Evolutionary conservation across 2,797 vertebrate species (phyloP).

Genomic region (Esox masquinongy): DNA sequence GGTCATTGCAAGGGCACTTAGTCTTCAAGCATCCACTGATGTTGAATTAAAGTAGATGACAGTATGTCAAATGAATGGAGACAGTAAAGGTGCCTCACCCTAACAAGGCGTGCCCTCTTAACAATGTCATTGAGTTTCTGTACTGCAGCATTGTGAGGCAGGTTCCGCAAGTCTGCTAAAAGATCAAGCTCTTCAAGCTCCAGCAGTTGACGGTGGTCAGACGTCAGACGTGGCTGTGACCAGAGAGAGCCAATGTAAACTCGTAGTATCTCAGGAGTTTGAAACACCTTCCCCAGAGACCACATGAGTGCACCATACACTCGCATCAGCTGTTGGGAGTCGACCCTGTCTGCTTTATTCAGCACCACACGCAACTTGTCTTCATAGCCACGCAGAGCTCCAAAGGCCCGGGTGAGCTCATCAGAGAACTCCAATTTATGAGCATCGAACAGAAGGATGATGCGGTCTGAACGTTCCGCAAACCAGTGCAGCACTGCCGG

Average conservation of each 20-base stretch:
- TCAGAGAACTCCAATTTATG: constrained; percentile 88
- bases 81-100: constrained; percentile 71
- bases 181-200: constrained; percentile 89
- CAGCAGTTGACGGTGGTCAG: constrained; percentile 84
- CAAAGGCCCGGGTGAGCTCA: constrained; percentile 86
- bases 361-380: constrained; percentile 88
- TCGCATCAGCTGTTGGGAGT: constrained; percentile 86
- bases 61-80: neutral
- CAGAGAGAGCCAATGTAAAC: constrained; percentile 93
- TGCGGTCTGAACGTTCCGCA: constrained; percentile 53
- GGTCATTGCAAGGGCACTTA: neutral
- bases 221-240: constrained; percentile 82
- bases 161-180: constrained; percentile 85
- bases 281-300: constrained; percentile 82
- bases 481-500: constrained; percentile 51
- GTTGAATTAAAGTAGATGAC: neutral
- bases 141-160: constrained; percentile 84
- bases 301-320: constrained; percentile 81
- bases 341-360: constrained; percentile 88
- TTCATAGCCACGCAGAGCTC: constrained; percentile 85
- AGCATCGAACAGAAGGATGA: constrained; percentile 80
- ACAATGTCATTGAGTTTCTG: constrained; percentile 90
- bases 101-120: constrained; percentile 84
- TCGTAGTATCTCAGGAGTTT: constrained; percentile 87
- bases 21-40: neutral